Evolutionary conservation across 1,140 invertebrate genomes (phyloP).

Genomic region (Drosophila punjabiensis): DNA sequence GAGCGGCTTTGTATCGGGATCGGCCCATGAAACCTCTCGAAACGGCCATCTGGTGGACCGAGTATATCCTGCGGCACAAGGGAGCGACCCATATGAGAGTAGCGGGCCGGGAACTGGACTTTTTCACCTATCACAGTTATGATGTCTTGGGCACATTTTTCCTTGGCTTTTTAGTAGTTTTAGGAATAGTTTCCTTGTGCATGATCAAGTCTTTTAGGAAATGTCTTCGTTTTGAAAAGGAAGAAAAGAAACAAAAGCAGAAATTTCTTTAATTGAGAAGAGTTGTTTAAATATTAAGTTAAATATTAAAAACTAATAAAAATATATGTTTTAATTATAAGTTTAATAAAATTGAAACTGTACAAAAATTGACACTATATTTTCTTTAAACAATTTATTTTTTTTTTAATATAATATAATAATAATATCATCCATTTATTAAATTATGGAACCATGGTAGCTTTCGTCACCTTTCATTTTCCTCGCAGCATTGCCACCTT

Average conservation of each 20-base stretch:
- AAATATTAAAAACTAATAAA: not conserved
- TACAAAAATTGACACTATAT: too few species aligned
- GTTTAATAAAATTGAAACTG: too few species aligned
- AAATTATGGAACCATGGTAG: not conserved
- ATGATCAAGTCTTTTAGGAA: not conserved
- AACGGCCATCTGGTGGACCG: constrained; percentile 88
- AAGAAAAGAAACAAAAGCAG: not conserved
- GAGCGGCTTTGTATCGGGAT: constrained; percentile 86
- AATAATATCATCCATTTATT: not conserved
- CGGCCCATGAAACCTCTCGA: constrained; percentile 86
- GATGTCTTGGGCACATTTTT: constrained; percentile 38
- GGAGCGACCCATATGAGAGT: constrained; percentile 85
- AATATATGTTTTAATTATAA: too few species aligned
- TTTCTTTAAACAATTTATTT: too few species aligned
- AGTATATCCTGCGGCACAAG: constrained; percentile 86
- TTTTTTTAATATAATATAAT: too few species aligned
- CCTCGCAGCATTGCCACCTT: not conserved
- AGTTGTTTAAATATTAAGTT: not conserved
- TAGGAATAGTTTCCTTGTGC: not conserved
- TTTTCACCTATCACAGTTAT: constrained; percentile 53
- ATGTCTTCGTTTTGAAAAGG: not conserved
- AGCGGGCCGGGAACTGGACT: constrained; percentile 57
- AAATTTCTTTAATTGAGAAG: not conserved
- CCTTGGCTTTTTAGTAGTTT: not conserved
- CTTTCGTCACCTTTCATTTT: not conserved